Evolutionary conservation across 2,888 invertebrate genomes (phyloP).

Genomic region (Andrena hattorfiana): DNA sequence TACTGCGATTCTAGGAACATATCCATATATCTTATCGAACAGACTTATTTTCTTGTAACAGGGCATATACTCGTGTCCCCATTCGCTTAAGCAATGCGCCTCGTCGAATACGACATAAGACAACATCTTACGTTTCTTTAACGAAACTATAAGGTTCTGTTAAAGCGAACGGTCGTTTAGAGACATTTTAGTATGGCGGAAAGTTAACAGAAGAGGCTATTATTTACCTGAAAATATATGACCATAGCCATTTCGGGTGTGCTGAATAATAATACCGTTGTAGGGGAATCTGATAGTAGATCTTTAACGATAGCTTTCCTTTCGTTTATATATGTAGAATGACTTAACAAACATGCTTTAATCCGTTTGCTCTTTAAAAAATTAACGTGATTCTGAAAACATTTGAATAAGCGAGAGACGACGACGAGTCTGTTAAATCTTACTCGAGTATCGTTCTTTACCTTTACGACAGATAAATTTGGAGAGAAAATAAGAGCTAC

Average conservation of each 20-base stretch:
- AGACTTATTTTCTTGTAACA: neutral
- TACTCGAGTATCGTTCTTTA: slow-evolving; percentile 2
- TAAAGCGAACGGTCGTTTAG: neutral
- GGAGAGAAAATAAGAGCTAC: slow-evolving; percentile 38
- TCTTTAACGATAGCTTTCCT: slow-evolving; percentile 14
- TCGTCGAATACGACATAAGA: slow-evolving; percentile 45
- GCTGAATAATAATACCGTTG: slow-evolving; percentile 24
- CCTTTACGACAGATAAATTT: slow-evolving; percentile 34
- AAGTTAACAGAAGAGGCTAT: neutral
- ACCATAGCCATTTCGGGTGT: slow-evolving; percentile 1
- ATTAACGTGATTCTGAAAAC: slow-evolving; percentile 33
- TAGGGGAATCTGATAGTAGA: slow-evolving; percentile 24
- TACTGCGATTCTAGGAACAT: slow-evolving; percentile 25
- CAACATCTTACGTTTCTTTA: neutral
- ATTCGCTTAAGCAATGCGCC: slow-evolving; percentile 39
- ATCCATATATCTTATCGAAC: neutral
- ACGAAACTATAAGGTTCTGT: slow-evolving; percentile 13
- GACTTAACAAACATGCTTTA: slow-evolving; percentile 21
- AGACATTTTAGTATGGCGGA: neutral
- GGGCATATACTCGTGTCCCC: slow-evolving; percentile 27
- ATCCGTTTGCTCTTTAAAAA: slow-evolving; percentile 38
- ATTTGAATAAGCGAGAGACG: neutral
- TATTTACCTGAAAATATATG: slow-evolving; percentile 30
- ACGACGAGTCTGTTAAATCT: neutral
- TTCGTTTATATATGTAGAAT: neutral